These are phyloP conservation scores for Pogonocichla stellata DNA, from an alignment of 2,113 vertebrate genomes.

Conservation along the genomic window DNA sequence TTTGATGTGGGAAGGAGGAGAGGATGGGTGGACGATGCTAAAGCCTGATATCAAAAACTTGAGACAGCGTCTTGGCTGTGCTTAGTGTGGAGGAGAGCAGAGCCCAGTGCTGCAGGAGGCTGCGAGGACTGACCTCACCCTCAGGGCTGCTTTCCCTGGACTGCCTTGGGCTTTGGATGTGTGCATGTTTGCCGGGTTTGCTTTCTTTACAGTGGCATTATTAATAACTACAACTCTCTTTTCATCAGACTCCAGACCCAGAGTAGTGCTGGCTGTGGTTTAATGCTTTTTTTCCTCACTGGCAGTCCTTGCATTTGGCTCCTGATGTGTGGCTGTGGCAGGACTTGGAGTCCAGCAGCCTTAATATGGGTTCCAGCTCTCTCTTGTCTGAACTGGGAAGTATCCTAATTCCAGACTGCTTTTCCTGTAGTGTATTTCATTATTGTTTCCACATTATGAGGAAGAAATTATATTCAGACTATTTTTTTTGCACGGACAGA, in stretches of 20 bases:
- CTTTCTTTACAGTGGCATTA: not conserved
- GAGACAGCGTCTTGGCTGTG: not conserved
- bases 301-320: not conserved
- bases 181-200: not conserved
- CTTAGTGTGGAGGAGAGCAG: accelerated
- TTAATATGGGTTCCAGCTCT: not conserved
- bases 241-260: not conserved
- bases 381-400: not conserved
- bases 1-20: not conserved
- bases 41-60: not conserved
- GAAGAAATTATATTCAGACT: conserved; percentile 26
- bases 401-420: not conserved
- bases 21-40: not conserved
- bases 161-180: not conserved
- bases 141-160: not conserved
- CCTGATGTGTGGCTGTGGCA: not conserved
- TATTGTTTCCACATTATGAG: not conserved
- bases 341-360: not conserved
- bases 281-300: not conserved
- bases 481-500: conserved; percentile 30
- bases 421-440: not conserved
- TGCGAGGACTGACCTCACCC: not conserved
- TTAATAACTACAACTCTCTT: not conserved
- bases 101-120: accelerated
- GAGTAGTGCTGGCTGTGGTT: not conserved